Conservation (phyloP, 2,113 vertebrate species). For the Haplochromis vanheusdeni region DNA sequence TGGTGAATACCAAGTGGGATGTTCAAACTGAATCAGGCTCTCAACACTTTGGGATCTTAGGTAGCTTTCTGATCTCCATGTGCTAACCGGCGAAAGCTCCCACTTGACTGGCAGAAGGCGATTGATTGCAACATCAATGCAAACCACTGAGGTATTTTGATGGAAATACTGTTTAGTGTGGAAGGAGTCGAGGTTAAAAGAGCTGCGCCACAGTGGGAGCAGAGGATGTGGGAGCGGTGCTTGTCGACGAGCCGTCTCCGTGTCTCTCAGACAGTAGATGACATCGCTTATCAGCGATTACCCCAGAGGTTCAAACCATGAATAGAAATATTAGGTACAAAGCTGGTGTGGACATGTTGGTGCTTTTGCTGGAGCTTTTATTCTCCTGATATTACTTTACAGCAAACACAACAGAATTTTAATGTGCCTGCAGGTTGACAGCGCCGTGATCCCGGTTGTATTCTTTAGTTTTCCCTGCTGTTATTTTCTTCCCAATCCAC, state of each 20-base stretch:
- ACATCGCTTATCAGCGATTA: neutral
- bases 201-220: neutral
- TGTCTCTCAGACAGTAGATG: slow-evolving; percentile 14
- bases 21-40: neutral
- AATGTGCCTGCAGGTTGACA: neutral
- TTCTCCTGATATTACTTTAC: neutral
- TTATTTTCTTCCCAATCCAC: neutral
- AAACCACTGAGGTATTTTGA: slow-evolving; percentile 35
- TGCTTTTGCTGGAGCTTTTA: neutral
- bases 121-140: slow-evolving; percentile 41
- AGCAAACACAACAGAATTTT: neutral
- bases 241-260: neutral
- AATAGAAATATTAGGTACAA: neutral
- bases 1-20: neutral
- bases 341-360: neutral
- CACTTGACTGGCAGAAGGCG: neutral
- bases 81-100: neutral
- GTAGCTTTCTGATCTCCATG: slow-evolving; percentile 9
- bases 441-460: fast-evolving
- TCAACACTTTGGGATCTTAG: neutral
- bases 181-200: slow-evolving; percentile 50
- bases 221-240: slow-evolving; percentile 8
- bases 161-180: slow-evolving; percentile 23
- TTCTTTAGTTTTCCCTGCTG: neutral
- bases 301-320: neutral